Evolutionary conservation across 2,113 vertebrate genomes (phyloP).

Genomic region (Zosterops hypoxanthus): DNA sequence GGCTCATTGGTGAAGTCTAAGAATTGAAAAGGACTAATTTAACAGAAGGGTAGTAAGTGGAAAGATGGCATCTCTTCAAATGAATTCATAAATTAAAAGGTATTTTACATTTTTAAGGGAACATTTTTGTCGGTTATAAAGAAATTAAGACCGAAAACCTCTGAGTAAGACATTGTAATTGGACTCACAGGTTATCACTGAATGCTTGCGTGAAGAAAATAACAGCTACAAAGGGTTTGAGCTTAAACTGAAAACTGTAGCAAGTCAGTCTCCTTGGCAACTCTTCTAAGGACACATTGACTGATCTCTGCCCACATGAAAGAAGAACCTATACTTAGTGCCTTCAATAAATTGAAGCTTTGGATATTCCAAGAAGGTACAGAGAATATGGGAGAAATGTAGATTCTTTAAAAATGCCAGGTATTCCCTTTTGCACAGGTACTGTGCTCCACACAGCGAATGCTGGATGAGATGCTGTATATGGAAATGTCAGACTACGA

Average conservation of each 20-base stretch:
- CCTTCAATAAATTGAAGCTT: not conserved
- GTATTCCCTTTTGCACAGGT: not conserved
- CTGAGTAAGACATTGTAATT: not conserved
- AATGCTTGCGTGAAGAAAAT: not conserved
- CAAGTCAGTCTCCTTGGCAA: slow-evolving; percentile 12
- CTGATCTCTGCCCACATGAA: slow-evolving; percentile 37
- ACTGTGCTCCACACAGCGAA: not conserved
- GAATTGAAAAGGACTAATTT: slow-evolving; percentile 24
- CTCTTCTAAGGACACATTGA: slow-evolving; percentile 2
- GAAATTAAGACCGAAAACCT: not conserved
- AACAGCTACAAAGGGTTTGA: not conserved
- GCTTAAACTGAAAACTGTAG: not conserved
- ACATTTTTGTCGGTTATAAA: not conserved
- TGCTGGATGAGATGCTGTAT: not conserved
- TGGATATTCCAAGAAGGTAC: not conserved
- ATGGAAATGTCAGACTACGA: not conserved
- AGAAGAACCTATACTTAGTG: not conserved
- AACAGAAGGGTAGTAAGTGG: not conserved
- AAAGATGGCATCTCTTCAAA: slow-evolving; percentile 48
- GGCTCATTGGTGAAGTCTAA: not conserved
- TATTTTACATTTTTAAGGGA: slow-evolving; percentile 30
- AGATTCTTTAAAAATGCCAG: not conserved
- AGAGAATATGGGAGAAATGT: not conserved
- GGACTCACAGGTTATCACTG: not conserved
- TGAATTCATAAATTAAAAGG: slow-evolving; percentile 25